Base-by-base conservation (phyloP, 2,888 invertebrate species). In the Rapana venosa region DNA sequence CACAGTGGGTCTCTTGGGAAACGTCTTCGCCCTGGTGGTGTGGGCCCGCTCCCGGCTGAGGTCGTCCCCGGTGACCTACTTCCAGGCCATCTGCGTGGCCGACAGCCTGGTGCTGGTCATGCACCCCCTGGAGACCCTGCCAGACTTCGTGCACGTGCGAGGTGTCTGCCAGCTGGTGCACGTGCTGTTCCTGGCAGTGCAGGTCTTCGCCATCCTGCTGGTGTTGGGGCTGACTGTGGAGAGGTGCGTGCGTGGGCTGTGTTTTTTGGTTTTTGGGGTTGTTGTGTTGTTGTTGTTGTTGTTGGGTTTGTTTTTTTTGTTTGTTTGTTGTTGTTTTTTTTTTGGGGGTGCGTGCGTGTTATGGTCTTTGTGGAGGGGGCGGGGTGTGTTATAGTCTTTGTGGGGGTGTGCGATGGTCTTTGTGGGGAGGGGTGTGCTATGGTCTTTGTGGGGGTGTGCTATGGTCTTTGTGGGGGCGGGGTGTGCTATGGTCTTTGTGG, bases 1-100 rank as follows among this genome's bases (percentile, higher is more conserved):
- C 87, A 74, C 83, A 1, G 83, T 91, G 66, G 91, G 91, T 5
- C 30, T 91, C 20, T 4, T 87, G 20, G 91, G 91, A 35, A 91
- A 91, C 87, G 58, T 84, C 30, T 90, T 91, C 70, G 88, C 91
- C 4, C 66, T 90, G 74, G 70, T 90, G 22, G 90, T 91, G 79
- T 91, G 91, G 91, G 83, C 88, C 8, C 81, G 90, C 8, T 89
- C 90, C 22, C 79, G 86, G 22, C 86, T 87, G 81, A 70, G 83
- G 32, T 81, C 84, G 5, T 87, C 90, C 0, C 90, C 91, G 1
- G 90, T 91, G 58, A 88, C 90, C n/a, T 91, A 90, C 88, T 91
- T 91, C 87, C 90, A 90, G 87, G 91, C 91, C 36, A 88, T 91
- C 83, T 89, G 90, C 85, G 86, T 91, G 61, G 90, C 90, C n/a